Evolutionary conservation across 2,113 vertebrate species (phyloP), one percentile per base, ranked within the genome.

Genomic region (Oryzias javanicus): DNA sequence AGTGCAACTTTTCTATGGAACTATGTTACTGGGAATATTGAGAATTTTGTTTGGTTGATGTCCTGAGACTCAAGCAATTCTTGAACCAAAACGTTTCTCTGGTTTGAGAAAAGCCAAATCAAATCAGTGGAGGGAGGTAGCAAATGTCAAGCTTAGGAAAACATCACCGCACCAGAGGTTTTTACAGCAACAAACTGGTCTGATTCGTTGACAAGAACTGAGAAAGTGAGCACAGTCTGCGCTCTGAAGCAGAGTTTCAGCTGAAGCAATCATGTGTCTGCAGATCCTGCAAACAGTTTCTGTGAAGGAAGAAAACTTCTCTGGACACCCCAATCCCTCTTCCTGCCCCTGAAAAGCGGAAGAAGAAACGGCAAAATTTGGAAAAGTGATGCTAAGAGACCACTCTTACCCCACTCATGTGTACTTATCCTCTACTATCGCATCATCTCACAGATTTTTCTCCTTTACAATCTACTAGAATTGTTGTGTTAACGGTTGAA

Each of bases 71-170:
- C 47, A 60, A 78, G 79, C 81, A 80, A 83, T 90, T 90, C 87
- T 87, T 84, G 85, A 71, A 84, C 70, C 81, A 85, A 88, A 90
- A 90, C 81, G 89, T 89, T n/a, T 46, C 14, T 90, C 81, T 87
- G 67, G 87, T 71, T 79, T 74, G 83, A 79, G 66, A 76, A 64
- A 74, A 66, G 89, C 85, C 88, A 90, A 92, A 88, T 81, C 79
- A 90, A 92, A 91, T 78, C 80, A 56, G 70, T 41, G 79, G 81
- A 87, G 89, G 79, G 83, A 86, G 79, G 80, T 89, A 74, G 74
- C 76, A 74, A 25, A 74, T 81, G 63, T 87, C 89, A 67, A 73
- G 68, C 42, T 81, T 76, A 69, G 76, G 78, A 89, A 89, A 92
- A 90, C 85, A 84, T 82, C 73, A 47, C 74, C 79, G 79, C 85